Conservation (phyloP, 2,797 vertebrate genomes). For the Nyctalus aviator region DNA sequence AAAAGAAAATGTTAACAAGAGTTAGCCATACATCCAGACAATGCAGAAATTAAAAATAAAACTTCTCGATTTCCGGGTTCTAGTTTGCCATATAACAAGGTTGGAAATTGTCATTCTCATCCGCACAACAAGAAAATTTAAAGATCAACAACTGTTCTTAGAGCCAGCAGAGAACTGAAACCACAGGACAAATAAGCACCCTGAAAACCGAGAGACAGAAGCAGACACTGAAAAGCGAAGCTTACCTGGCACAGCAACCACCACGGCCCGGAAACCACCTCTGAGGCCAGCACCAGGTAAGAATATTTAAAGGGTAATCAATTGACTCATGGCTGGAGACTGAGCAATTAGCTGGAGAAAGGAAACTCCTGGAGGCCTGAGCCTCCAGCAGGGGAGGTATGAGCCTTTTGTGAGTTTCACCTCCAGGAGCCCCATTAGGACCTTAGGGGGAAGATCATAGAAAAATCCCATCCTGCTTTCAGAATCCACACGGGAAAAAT, state of each 20-base stretch:
- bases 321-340: background rate
- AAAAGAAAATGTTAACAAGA: slow-evolving; percentile 7
- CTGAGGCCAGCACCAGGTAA: background rate
- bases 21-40: background rate
- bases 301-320: background rate
- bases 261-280: background rate
- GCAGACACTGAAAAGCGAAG: background rate
- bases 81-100: background rate
- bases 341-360: background rate
- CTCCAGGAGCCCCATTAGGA: background rate
- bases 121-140: background rate
- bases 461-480: background rate
- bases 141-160: background rate
- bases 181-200: background rate
- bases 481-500: background rate
- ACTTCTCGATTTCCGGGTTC: background rate
- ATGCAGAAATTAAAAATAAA: background rate
- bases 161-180: background rate
- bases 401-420: background rate
- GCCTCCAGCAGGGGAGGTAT: background rate
- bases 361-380: background rate
- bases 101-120: background rate
- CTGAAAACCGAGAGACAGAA: background rate
- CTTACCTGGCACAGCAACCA: background rate
- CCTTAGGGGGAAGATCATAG: background rate